These are phyloP conservation scores for Zosterops lateralis DNA, from an alignment of 2,113 vertebrate genomes.

Conservation along the genomic window DNA sequence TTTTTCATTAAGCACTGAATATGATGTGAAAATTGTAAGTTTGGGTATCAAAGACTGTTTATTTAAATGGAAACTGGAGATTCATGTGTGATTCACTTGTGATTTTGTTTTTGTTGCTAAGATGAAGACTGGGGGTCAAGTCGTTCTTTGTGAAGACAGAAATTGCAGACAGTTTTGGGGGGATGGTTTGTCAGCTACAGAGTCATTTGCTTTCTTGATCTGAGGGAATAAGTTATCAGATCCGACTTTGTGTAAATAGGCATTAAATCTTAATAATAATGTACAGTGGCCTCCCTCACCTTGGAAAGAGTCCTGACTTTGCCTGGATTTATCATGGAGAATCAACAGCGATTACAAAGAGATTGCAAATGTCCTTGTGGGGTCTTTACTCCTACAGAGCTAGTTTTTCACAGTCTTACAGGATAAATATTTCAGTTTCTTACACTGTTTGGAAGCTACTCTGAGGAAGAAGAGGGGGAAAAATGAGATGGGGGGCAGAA, in stretches of 20 bases:
- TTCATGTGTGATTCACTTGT: accelerated
- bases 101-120: neutral
- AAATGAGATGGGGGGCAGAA: neutral
- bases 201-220: neutral
- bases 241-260: neutral
- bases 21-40: neutral
- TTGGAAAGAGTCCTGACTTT: neutral
- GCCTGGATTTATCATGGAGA: neutral
- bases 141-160: neutral
- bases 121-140: neutral
- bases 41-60: neutral
- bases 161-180: accelerated
- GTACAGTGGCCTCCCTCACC: neutral
- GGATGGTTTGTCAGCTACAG: neutral
- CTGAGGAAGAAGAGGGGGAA: neutral
- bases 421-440: neutral
- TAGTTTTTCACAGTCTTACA: neutral
- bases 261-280: neutral
- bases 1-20: neutral
- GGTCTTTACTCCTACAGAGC: neutral
- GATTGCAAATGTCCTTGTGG: neutral
- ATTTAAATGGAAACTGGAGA: neutral
- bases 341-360: neutral
- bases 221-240: neutral
- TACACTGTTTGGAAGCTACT: neutral